A percentile compares a stretch with the other conserved stretches of the same genome.
Conservation (phyloP, 2,113 vertebrate species). For the Eublepharis macularius region DNA sequence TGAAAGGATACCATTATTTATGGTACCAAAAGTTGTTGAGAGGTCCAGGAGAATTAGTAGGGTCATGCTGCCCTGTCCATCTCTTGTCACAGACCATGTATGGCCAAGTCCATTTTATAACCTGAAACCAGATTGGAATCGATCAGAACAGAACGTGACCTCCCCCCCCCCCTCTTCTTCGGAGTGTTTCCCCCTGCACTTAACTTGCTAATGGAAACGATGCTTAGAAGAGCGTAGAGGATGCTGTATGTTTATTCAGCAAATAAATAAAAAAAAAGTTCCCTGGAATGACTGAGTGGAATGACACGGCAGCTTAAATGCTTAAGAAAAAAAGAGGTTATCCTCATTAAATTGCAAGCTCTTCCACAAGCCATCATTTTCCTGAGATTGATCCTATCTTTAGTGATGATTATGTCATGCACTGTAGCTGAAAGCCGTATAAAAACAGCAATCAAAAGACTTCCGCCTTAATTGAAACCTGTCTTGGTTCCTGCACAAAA, state of each 20-base stretch:
- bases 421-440: conserved; percentile 26
- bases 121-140: too few relatives aligned
- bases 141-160: too few relatives aligned
- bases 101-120: too few relatives aligned
- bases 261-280: background rate
- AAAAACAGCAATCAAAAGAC: conserved; percentile 51
- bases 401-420: conserved; percentile 33
- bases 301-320: background rate
- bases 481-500: conserved; percentile 47
- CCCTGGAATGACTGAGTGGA: fast-evolving
- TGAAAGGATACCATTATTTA: too few relatives aligned
- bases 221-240: too few relatives aligned
- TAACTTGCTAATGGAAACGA: too few relatives aligned
- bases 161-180: background rate
- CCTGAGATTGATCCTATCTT: conserved; percentile 44
- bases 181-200: background rate
- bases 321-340: background rate
- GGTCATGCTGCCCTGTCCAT: too few relatives aligned
- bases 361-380: conserved; percentile 28
- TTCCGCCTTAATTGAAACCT: conserved; percentile 55
- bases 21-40: too few relatives aligned
- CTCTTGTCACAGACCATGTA: too few relatives aligned
- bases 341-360: conserved; percentile 23
- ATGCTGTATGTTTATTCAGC: background rate
- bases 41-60: too few relatives aligned